Conservation (phyloP, 2,888 invertebrate genomes). For the Pterostichus niger region DNA sequence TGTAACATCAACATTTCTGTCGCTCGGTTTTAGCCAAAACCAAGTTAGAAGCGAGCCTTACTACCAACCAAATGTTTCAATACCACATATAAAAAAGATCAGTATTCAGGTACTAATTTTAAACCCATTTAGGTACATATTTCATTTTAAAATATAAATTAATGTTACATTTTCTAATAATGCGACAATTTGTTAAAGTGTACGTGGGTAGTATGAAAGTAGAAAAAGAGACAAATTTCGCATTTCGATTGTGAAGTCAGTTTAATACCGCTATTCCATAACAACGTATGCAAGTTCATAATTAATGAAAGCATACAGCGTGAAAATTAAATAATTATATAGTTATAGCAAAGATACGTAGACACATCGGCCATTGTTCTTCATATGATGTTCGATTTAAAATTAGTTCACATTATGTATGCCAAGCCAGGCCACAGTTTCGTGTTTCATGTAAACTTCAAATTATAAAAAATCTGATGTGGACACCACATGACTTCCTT, state of each 20-base stretch:
- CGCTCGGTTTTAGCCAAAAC: too few species aligned
- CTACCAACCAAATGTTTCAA: too few species aligned
- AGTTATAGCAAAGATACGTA: conserved; percentile 13
- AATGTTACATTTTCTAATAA: too few species aligned
- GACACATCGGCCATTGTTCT: conserved; percentile 23
- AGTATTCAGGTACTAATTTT: too few species aligned
- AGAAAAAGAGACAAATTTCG: conserved; percentile 18
- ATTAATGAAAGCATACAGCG: conserved; percentile 56
- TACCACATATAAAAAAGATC: too few species aligned
- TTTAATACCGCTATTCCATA: conserved; percentile 28
- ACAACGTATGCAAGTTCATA: conserved; percentile 33
- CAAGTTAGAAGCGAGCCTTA: too few species aligned
- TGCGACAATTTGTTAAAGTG: not conserved
- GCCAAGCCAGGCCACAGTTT: not conserved
- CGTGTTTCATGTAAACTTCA: too few species aligned
- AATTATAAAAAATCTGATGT: too few species aligned
- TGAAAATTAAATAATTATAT: conserved; percentile 61
- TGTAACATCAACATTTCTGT: too few species aligned
- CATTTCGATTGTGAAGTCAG: conserved; percentile 46
- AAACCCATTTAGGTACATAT: too few species aligned
- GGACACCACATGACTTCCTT: too few species aligned
- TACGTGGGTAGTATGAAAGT: not conserved
- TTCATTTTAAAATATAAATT: too few species aligned
- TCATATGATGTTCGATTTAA: conserved; percentile 16
- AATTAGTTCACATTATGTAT: conserved; percentile 30